Conservation (phyloP, 2,888 invertebrate species). For the Lithophane leautieri region DNA sequence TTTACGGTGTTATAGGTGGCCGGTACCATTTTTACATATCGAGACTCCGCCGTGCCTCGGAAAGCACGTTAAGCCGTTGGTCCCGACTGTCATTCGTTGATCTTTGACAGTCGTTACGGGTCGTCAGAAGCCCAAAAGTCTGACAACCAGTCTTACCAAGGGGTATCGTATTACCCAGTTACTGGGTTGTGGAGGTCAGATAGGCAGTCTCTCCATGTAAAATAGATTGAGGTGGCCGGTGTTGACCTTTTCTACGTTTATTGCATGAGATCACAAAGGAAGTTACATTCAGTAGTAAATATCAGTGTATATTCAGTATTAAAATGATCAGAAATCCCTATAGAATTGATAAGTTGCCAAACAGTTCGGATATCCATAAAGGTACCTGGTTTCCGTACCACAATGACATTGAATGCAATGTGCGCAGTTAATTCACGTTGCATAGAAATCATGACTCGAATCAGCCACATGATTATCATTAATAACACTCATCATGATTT, state of each 20-base stretch:
- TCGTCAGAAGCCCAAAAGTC: no score
- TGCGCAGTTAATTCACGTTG: conserved; percentile 42
- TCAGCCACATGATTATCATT: conserved; percentile 45
- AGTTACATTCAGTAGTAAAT: neutral
- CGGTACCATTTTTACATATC: no score
- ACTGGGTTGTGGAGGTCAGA: no score
- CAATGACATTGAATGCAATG: conserved; percentile 36
- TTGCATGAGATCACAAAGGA: neutral
- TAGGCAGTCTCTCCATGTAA: no score
- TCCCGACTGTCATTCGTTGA: no score
- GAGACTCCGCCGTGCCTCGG: no score
- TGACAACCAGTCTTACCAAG: no score
- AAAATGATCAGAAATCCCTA: conserved; percentile 12
- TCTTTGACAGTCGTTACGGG: no score
- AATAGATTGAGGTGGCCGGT: no score
- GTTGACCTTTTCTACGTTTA: neutral
- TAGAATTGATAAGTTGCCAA: conserved; percentile 16
- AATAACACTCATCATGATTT: conserved; percentile 44
- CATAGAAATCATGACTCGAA: conserved; percentile 47
- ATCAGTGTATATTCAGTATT: neutral
- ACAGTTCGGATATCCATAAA: conserved; percentile 36
- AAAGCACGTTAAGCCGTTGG: no score
- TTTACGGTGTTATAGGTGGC: no score
- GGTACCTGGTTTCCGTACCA: conserved; percentile 37
- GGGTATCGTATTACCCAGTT: no score